Base-by-base conservation (phyloP, 2,113 vertebrate species). In the Montifringilla adamsi region DNA sequence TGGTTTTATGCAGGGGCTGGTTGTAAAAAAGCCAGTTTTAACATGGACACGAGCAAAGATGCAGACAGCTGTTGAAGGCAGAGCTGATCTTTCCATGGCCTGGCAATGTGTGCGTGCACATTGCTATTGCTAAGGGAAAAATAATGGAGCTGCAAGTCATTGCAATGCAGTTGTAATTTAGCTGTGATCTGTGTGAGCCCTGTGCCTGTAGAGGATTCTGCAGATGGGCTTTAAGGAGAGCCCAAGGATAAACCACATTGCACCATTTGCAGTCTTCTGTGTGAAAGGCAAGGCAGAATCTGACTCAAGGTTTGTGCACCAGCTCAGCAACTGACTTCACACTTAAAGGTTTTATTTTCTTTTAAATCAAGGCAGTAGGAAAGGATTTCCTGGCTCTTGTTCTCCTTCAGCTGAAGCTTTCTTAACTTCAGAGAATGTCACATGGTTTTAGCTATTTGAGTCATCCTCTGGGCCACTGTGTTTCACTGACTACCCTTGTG, bases 81-180 rank as follows among this genome's bases (percentile, higher is more conserved):
- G 35, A 84, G 26, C 7, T 75, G 69, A 30, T 82, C 56, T 60
- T 89, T 63, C 27, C 37, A 46, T 41, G 60, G 24, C 56, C 39
- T 21, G 44, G 33, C 11, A 39, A 27, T 1, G 3, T 0, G 6
- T 75, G 67, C 44, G 18, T 28, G 33, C 7, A 15, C 1, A 0
- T 28, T 78, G 52, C 23, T 87, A 33, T 2, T 55, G 43, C 33
- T 52, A 27, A 22, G 64, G 76, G 64, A 66, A 83, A 91, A 87
- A 44, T 30, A 66, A 50, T 6, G n/a, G 87, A 87, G 69, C 56
- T 60, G 47, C 64, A 74, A 74, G 60, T 74, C 55, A 39, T 11
- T n/a, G 60, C 46, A 55, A 84, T 67, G 69, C 28, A 82, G 39
- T 35, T 81, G 46, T 84, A 87, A 87, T 77, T 77, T 39, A 69